Conservation (phyloP, 2,888 invertebrate genomes). For the Trisateles emortualis region DNA sequence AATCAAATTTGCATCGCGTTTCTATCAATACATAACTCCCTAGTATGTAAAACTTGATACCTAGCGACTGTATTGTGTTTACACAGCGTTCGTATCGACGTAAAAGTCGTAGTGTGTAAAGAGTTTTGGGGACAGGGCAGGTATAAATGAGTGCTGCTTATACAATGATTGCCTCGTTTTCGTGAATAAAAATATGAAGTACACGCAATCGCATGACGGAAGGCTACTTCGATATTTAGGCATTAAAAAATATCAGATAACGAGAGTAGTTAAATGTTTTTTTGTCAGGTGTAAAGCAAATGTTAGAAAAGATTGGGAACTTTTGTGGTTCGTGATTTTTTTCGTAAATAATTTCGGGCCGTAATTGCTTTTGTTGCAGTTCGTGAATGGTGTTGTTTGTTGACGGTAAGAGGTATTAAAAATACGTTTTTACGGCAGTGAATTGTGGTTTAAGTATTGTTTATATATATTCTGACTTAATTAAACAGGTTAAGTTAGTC, state of each 20-base stretch:
- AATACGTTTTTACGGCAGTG: background rate
- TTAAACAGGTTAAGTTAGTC: background rate
- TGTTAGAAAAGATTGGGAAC: slow-evolving; percentile 8
- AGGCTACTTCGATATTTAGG: slow-evolving; percentile 53
- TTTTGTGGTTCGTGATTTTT: slow-evolving; percentile 3
- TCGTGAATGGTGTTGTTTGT: slow-evolving; percentile 4
- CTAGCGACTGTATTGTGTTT: no score
- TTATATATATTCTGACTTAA: background rate
- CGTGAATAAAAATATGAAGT: slow-evolving; percentile 50
- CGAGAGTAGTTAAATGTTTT: slow-evolving; percentile 46
- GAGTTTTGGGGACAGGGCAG: slow-evolving; percentile 29
- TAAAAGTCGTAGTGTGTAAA: no score
- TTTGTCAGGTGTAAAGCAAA: slow-evolving; percentile 55
- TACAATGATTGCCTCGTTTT: slow-evolving; percentile 44
- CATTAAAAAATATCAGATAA: slow-evolving; percentile 58
- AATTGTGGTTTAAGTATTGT: background rate
- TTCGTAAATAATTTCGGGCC: slow-evolving; percentile 4
- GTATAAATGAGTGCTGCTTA: slow-evolving; percentile 49
- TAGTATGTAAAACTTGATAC: no score
- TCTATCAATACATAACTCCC: no score
- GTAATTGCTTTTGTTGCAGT: background rate
- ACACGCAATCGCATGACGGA: slow-evolving; percentile 77
- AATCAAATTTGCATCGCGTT: no score
- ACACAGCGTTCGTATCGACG: no score
- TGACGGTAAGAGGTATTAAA: background rate